Conservation (phyloP, 2,113 vertebrate genomes). For the Tyrannus savana region DNA sequence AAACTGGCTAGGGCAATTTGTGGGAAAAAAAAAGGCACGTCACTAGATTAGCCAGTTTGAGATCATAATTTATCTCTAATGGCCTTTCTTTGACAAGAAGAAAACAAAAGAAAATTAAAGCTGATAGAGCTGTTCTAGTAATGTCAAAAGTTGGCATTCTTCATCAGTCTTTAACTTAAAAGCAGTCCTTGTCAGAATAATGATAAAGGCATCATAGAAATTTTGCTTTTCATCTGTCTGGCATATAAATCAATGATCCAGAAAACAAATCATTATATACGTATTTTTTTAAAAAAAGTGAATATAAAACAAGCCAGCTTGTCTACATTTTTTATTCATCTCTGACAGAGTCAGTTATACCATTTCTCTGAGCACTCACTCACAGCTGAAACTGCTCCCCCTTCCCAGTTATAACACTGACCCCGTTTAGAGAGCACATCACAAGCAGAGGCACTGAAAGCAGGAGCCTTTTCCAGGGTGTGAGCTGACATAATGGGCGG, state of each 20-base stretch:
- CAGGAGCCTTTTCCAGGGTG: slow-evolving; percentile 63
- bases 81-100: slow-evolving; percentile 58
- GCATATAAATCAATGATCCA: slow-evolving; percentile 74
- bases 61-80: slow-evolving; percentile 59
- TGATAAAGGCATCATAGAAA: slow-evolving; percentile 72
- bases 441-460: slow-evolving; percentile 4
- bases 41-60: slow-evolving; percentile 61
- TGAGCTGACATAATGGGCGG: slow-evolving; percentile 74
- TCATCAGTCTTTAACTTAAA: slow-evolving; percentile 75
- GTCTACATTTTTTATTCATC: background rate
- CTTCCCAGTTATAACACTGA: slow-evolving; percentile 65
- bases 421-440: slow-evolving; percentile 65
- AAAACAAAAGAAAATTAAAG: slow-evolving; percentile 66
- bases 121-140: slow-evolving; percentile 61
- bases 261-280: slow-evolving; percentile 54
- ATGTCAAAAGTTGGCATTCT: slow-evolving; percentile 72
- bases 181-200: slow-evolving; percentile 72
- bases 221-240: slow-evolving; percentile 75
- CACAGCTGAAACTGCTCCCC: slow-evolving; percentile 59
- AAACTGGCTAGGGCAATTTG: slow-evolving; percentile 35
- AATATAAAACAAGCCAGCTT: slow-evolving; percentile 37
- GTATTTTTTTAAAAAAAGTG: slow-evolving; percentile 36
- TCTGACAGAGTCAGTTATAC: slow-evolving; percentile 31
- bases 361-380: slow-evolving; percentile 49
- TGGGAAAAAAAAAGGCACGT: background rate